phyloP scores from a whole-genome alignment of 2,113 vertebrate species.

The Albula goreensis region DNA sequence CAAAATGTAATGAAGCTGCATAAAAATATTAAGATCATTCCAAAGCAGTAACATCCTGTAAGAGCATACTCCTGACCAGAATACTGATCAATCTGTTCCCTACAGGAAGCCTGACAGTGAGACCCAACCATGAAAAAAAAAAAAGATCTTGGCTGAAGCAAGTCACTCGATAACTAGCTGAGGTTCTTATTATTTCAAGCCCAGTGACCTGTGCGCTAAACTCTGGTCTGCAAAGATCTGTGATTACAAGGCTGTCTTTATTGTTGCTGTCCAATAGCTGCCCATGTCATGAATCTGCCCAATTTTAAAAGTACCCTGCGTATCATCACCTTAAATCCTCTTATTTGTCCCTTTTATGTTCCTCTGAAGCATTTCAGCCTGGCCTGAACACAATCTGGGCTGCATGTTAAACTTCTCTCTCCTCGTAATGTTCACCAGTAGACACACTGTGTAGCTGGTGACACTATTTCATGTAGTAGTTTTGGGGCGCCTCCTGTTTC shows the following conservation, averaged over 20 bases:
- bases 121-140: slow-evolving; percentile 10
- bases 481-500: too few species aligned
- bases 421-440: too few species aligned
- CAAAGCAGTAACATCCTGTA: slow-evolving; percentile 29
- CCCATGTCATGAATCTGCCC: not conserved
- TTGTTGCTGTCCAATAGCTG: not conserved
- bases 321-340: not conserved
- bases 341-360: too few species aligned
- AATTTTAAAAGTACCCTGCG: not conserved
- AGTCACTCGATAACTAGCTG: slow-evolving; percentile 36
- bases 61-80: slow-evolving; percentile 38
- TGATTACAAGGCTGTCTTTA: not conserved
- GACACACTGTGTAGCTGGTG: too few species aligned
- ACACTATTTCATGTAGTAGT: not conserved
- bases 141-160: slow-evolving; percentile 48
- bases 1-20: not conserved
- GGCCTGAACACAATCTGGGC: too few species aligned
- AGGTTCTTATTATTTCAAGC: slow-evolving; percentile 34
- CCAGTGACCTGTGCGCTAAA: not conserved
- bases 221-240: not conserved
- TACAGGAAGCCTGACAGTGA: slow-evolving; percentile 53
- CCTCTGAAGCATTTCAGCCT: not conserved
- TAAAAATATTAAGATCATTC: not conserved
- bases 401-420: too few species aligned
- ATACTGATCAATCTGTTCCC: slow-evolving; percentile 41